These are phyloP conservation scores for Vannuccia rotundouncinata DNA, from an alignment of 2,888 invertebrate species.

Conservation along the genomic window DNA sequence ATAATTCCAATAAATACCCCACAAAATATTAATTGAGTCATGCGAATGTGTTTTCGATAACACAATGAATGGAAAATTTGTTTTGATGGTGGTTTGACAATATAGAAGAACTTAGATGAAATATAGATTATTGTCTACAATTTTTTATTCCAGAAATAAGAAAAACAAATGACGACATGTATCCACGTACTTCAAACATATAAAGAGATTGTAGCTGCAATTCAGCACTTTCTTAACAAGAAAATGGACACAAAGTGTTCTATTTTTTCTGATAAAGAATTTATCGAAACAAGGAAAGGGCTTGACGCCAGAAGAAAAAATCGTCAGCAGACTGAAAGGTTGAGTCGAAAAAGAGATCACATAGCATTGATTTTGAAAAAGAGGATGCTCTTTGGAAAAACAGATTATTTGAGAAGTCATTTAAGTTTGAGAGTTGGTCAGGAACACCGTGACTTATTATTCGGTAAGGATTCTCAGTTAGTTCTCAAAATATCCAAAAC, in stretches of 20 bases:
- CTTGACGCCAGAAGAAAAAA: neutral
- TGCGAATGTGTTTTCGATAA: conserved; percentile 1
- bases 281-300: neutral
- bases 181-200: neutral
- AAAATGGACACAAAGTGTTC: neutral
- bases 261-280: neutral
- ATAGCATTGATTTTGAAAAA: conserved; percentile 18
- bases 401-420: neutral
- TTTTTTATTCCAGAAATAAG: neutral
- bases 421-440: neutral
- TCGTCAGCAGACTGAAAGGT: conserved; percentile 2
- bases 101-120: neutral
- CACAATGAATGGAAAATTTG: neutral
- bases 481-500: conserved; percentile 20
- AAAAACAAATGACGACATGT: neutral
- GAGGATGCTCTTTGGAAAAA: conserved; percentile 24
- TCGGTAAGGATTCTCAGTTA: conserved; percentile 5
- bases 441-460: conserved; percentile 2
- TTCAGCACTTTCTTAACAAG: neutral
- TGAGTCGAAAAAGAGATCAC: conserved; percentile 19
- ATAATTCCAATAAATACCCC: neutral
- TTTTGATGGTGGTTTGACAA: neutral
- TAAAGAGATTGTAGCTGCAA: conserved; percentile 20
- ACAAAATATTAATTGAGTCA: conserved; percentile 4
- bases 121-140: neutral